Evolutionary conservation across 2,113 vertebrate genomes (phyloP).

Genomic region (Leiothrix lutea): DNA sequence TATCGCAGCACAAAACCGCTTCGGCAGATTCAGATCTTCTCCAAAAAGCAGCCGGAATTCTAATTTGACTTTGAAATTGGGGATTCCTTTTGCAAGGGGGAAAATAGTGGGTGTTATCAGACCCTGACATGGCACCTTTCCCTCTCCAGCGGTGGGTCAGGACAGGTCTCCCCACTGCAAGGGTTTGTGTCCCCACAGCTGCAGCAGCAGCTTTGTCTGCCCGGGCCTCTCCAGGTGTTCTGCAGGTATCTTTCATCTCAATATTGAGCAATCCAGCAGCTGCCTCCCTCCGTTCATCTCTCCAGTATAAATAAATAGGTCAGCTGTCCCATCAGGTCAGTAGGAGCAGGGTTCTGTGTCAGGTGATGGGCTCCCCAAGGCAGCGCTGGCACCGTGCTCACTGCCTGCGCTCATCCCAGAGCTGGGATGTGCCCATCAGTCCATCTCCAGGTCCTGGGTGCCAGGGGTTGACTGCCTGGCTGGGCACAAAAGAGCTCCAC

Average conservation of each 20-base stretch:
- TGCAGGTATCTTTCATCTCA: not conserved
- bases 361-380: rapidly evolving
- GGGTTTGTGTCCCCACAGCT: rapidly evolving
- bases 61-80: not conserved
- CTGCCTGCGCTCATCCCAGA: rapidly evolving
- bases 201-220: not conserved
- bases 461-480: rapidly evolving
- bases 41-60: not conserved
- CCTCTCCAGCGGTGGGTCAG: not conserved
- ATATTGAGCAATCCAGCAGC: not conserved
- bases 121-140: rapidly evolving
- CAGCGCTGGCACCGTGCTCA: rapidly evolving
- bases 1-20: not conserved
- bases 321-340: rapidly evolving
- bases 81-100: not conserved
- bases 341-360: not conserved
- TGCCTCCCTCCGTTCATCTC: not conserved
- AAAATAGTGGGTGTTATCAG: rapidly evolving
- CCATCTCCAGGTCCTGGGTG: rapidly evolving
- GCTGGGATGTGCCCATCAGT: not conserved
- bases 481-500: not conserved
- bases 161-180: not conserved
- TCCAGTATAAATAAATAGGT: not conserved
- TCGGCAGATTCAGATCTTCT: not conserved
- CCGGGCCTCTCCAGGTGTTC: not conserved